These are phyloP conservation scores for Rafetus swinhoei DNA, from an alignment of 2,113 vertebrate species.

Conservation along the genomic window DNA sequence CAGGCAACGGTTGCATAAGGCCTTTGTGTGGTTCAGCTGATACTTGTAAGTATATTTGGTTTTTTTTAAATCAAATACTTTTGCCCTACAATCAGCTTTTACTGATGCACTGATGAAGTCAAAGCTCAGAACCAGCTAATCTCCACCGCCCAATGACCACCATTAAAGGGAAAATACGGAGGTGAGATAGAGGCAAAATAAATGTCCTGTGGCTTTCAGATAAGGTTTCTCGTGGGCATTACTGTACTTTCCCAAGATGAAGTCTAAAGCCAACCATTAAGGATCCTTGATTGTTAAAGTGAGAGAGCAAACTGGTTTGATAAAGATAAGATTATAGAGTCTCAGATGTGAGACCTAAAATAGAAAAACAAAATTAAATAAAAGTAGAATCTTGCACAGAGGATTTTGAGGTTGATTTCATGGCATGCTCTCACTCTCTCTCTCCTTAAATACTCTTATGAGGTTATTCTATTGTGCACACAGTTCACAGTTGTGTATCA, in stretches of 20 bases:
- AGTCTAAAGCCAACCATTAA: constrained; percentile 34
- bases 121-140: neutral
- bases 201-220: constrained; percentile 55
- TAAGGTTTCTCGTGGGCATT: constrained; percentile 55
- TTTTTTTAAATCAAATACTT: neutral
- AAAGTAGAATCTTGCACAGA: neutral
- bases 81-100: neutral
- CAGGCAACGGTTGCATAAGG: neutral
- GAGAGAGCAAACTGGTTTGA: constrained; percentile 45
- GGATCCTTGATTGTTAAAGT: constrained; percentile 35
- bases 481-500: neutral
- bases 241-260: constrained; percentile 22
- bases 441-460: constrained; percentile 9
- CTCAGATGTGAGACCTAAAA: constrained; percentile 56
- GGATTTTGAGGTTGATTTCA: constrained; percentile 50
- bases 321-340: constrained; percentile 60
- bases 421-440: constrained; percentile 5
- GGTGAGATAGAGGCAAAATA: constrained; percentile 40
- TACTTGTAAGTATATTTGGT: neutral
- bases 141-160: constrained; percentile 16
- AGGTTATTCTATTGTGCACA: constrained; percentile 10
- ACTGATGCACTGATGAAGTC: neutral
- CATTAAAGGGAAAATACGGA: constrained; percentile 41
- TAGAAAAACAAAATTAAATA: constrained; percentile 61
- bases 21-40: neutral